Base-by-base conservation (phyloP, 2,113 vertebrate genomes). In the Helogale parvula region DNA sequence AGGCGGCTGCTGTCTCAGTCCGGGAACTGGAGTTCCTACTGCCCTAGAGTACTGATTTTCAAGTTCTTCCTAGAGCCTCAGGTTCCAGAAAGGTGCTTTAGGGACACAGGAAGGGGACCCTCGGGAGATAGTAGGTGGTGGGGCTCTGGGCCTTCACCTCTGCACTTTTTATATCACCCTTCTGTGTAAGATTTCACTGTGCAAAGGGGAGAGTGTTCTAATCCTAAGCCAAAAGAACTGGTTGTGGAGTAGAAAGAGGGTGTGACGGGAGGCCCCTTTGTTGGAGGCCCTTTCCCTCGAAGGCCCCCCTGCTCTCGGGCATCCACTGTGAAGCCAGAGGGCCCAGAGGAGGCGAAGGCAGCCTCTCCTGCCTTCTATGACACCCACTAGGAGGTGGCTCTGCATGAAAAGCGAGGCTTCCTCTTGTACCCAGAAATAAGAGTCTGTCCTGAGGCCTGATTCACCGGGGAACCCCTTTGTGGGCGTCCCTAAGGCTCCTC, bases 191-290 rank as follows among this genome's bases (percentile, higher is more conserved):
- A 41, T 29, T 41, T 60, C 5, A 7, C 8, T 27, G n/a, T 23
- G 17, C 38, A 6, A 57, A 0, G 0, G 8, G 27, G 57, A 25
- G 10, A 47, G 69, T 14, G 27, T 81, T 31, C 9, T 7, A n/a
- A 1, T 5, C 27, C 65, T 93, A 27, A 86, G 12, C 60, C 7
- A 9, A 10, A 50, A 25, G 17, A 4, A 2, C 4, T 57, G n/a
- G 33, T 83, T 47, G 0, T 35, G 15, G 27, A 45, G 2, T 4
- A 2, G 66, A 45, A 15, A 16, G 12, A 52, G 47, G 16, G 4
- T 0, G 0, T 71, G 31, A 16, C 5, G 2, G 7, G 6, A n/a
- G 60, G 35, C 31, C 10, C 50, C 41, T 47, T n/a, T 23, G 10
- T 6, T 23, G 17, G 77, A 31, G 11, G 19, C 47, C 16, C 29